These are phyloP conservation scores for Emydura subglobosa DNA, from an alignment of 2,113 vertebrate species.

Conservation along the genomic window DNA sequence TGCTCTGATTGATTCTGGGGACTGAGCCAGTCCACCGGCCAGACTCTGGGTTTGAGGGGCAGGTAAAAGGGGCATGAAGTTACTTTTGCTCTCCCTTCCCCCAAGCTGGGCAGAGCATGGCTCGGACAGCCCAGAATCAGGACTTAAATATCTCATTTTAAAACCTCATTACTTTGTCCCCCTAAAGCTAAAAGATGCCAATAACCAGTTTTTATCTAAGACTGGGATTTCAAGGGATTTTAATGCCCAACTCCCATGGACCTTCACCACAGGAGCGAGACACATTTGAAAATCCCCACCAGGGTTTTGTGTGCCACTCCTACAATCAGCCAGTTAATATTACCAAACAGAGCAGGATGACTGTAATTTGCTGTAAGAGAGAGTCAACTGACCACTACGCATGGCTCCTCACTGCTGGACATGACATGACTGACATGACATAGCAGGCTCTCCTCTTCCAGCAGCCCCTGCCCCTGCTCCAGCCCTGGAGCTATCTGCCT, in stretches of 20 bases:
- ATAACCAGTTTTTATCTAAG: neutral
- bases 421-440: neutral
- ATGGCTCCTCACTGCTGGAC: neutral
- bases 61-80: neutral
- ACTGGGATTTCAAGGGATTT: slow-evolving; percentile 2
- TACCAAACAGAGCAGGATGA: neutral
- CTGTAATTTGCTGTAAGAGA: neutral
- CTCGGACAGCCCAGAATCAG: neutral
- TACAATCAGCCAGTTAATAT: neutral
- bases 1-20: slow-evolving; percentile 46
- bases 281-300: neutral
- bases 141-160: neutral
- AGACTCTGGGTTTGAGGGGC: neutral
- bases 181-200: neutral
- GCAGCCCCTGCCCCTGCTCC: no score
- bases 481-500: neutral
- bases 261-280: neutral
- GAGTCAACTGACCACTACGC: neutral
- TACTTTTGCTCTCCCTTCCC: neutral
- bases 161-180: neutral
- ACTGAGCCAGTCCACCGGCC: neutral
- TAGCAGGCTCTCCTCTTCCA: neutral
- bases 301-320: neutral
- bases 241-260: slow-evolving; percentile 26
- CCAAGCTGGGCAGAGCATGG: neutral